A percentile compares a stretch with the other conserved stretches of the same genome.
Conservation (phyloP, 2,888 invertebrate species). For the Schizaphis graminum region DNA sequence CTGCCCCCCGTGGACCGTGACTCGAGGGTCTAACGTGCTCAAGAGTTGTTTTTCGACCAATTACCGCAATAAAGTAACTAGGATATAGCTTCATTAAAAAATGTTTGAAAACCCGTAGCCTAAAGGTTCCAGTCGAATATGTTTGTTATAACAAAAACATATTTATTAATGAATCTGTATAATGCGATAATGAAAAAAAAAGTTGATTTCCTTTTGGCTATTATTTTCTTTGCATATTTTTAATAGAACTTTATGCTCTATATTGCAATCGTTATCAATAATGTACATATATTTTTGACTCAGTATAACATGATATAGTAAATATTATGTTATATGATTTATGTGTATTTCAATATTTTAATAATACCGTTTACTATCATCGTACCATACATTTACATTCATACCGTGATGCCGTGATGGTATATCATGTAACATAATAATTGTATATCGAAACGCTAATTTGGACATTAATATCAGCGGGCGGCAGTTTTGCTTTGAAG, state of each 20-base stretch:
- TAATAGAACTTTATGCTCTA: background rate
- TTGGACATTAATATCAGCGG: background rate
- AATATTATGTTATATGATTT: background rate
- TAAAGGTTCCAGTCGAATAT: conserved; percentile 16
- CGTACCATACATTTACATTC: background rate
- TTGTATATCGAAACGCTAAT: background rate
- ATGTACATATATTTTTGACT: background rate
- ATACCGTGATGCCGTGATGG: background rate
- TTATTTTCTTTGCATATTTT: conserved; percentile 14
- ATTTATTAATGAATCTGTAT: background rate
- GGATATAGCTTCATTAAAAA: conserved; percentile 51
- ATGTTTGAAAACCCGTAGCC: conserved; percentile 12
- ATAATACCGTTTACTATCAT: background rate
- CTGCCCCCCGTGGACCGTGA: conserved; percentile 1
- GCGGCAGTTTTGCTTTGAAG: background rate
- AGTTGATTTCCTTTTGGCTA: conserved; percentile 9
- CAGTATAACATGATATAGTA: background rate
- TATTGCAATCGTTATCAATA: background rate
- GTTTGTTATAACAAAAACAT: background rate
- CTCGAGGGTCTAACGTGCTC: conserved; percentile 22
- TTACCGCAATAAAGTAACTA: background rate
- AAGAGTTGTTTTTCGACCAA: conserved; percentile 31
- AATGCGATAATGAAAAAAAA: background rate
- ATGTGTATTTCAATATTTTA: background rate
- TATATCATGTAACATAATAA: background rate